Evolutionary conservation across 2,113 vertebrate species (phyloP).

Genomic region (Gulo gulo): DNA sequence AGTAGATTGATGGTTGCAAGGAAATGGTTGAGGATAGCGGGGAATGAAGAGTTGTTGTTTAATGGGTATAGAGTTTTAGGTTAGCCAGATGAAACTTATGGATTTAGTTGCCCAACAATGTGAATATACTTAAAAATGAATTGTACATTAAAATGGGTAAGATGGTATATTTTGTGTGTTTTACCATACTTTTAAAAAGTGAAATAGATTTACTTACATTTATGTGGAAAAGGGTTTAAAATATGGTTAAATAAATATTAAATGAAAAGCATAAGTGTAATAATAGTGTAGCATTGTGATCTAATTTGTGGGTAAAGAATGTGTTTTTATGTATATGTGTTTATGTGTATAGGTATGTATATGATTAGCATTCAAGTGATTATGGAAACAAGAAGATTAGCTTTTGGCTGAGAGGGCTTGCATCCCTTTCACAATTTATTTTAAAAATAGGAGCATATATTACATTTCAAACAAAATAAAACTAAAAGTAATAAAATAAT

Average conservation of each 20-base stretch:
- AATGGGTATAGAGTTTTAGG: not conserved
- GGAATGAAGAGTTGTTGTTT: not conserved
- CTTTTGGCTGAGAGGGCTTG: not conserved
- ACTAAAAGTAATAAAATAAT: not conserved
- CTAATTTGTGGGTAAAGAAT: not conserved
- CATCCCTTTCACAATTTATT: not conserved
- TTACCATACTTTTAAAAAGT: not conserved
- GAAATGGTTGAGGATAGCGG: accelerated
- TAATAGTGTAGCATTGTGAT: not conserved
- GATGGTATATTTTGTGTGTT: not conserved
- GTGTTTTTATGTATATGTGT: not conserved
- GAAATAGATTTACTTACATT: not conserved
- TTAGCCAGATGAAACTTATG: not conserved
- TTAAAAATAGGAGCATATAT: not conserved
- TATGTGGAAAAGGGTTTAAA: not conserved
- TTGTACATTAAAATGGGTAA: not conserved
- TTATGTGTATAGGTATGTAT: not conserved
- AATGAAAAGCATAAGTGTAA: not conserved
- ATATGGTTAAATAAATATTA: not conserved
- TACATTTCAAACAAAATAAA: not conserved
- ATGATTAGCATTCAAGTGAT: not conserved
- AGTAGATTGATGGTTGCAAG: not conserved
- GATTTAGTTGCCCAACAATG: not conserved
- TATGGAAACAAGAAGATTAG: not conserved
- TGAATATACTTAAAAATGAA: not conserved